Percentiles rank a stretch among this genome's conserved stretches.
phyloP scores from a whole-genome alignment of 2,888 invertebrate species.

The Syrista parreyssii region DNA sequence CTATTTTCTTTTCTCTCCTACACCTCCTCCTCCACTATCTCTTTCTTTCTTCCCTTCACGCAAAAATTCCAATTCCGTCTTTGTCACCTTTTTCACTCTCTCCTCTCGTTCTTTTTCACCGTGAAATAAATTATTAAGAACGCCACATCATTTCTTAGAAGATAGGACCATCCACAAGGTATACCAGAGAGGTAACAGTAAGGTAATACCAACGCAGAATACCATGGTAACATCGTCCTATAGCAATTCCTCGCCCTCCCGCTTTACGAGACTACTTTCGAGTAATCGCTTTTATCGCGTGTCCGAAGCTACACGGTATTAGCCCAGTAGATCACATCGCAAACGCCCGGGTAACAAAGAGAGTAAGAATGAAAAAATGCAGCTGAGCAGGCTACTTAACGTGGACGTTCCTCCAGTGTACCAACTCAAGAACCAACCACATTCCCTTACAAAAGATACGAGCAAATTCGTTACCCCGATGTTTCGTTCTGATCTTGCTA shows the following conservation, averaged over 20 bases:
- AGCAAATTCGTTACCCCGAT: slow-evolving; percentile 35
- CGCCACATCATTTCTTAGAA: slow-evolving; percentile 31
- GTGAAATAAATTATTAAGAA: slow-evolving; percentile 32
- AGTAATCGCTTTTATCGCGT: slow-evolving; percentile 39
- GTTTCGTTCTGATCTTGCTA: slow-evolving; percentile 26
- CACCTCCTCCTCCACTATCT: background rate
- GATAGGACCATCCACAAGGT: background rate
- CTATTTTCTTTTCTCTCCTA: too few relatives aligned
- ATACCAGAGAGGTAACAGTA: background rate
- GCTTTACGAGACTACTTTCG: slow-evolving; percentile 33
- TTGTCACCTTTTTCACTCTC: background rate
- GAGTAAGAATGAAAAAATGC: slow-evolving; percentile 29
- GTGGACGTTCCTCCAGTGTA: slow-evolving; percentile 5
- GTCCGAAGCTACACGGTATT: slow-evolving; percentile 29
- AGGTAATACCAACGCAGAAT: background rate
- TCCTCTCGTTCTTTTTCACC: background rate
- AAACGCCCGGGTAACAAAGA: slow-evolving; percentile 15
- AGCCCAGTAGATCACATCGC: slow-evolving; percentile 35
- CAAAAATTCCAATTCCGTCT: background rate
- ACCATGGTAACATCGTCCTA: background rate
- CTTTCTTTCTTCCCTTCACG: background rate
- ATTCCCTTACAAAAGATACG: slow-evolving; percentile 27
- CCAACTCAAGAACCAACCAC: slow-evolving; percentile 2
- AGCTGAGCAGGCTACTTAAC: slow-evolving; percentile 23
- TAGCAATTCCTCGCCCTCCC: slow-evolving; percentile 8